phyloP scores from a whole-genome alignment of 2,113 vertebrate genomes.

The Brienomyrus longianalis region DNA sequence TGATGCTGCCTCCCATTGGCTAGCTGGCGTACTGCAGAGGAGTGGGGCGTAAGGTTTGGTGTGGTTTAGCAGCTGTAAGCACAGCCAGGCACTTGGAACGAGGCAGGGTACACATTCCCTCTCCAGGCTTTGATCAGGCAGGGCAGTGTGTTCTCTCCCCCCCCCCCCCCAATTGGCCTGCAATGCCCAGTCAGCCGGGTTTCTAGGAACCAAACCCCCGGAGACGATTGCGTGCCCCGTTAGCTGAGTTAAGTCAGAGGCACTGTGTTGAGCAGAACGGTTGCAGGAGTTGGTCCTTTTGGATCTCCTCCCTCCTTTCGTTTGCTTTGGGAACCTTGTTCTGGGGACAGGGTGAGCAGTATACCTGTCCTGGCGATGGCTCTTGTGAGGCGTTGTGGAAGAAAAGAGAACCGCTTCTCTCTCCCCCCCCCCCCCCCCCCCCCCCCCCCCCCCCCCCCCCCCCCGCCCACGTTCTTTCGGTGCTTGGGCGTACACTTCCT shows the following conservation, averaged over 20 bases:
- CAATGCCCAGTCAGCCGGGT: slow-evolving; percentile 19
- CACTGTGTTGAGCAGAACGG: neutral
- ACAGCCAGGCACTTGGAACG: neutral
- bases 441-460: too few species aligned
- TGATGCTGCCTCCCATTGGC: neutral
- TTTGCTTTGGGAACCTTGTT: neutral
- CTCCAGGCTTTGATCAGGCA: neutral
- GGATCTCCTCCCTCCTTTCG: neutral
- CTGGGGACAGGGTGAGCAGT: neutral
- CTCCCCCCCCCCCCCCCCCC: too few species aligned
- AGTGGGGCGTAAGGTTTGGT: neutral
- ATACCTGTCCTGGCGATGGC: neutral
- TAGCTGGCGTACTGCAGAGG: neutral
- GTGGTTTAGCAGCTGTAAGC: neutral
- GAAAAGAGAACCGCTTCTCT: neutral
- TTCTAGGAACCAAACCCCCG: neutral
- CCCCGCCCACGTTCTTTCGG: too few species aligned
- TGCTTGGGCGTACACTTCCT: too few species aligned
- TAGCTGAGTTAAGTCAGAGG: neutral
- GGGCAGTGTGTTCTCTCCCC: too few species aligned
- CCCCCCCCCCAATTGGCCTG: slow-evolving; percentile 48
- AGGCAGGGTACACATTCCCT: too few species aligned
- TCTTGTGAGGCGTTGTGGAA: neutral
- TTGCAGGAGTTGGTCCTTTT: neutral
- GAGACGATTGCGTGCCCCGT: neutral